These are phyloP conservation scores for Drosophila mayaguana DNA, from an alignment of 2,888 invertebrate genomes.

Conservation along the genomic window DNA sequence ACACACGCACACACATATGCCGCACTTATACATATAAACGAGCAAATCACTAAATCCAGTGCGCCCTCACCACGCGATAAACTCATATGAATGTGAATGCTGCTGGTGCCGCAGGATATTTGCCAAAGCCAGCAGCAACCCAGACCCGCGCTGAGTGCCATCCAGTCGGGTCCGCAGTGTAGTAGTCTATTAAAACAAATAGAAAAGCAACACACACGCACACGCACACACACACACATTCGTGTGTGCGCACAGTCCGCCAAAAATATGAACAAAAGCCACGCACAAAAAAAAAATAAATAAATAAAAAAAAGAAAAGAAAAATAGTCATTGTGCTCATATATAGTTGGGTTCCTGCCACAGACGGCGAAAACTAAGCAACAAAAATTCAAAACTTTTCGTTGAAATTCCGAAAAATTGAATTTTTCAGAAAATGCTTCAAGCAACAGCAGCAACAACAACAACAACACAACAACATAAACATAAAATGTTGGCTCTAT, in stretches of 20 bases:
- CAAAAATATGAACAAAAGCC: conserved; percentile 62
- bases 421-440: conserved; percentile 63
- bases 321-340: conserved; percentile 29
- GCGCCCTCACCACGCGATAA: conserved; percentile 57
- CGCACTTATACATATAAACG: conserved; percentile 54
- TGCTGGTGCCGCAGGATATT: conserved; percentile 71
- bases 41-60: conserved; percentile 77
- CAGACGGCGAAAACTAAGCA: conserved; percentile 26
- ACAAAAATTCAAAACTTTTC: conserved; percentile 59
- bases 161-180: conserved; percentile 27
- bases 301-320: too few species aligned
- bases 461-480: conserved; percentile 9
- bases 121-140: conserved; percentile 49
- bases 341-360: conserved; percentile 37
- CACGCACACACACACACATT: background rate
- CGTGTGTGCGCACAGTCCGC: background rate
- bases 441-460: conserved; percentile 31
- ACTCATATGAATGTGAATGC: conserved; percentile 77
- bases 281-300: conserved; percentile 12
- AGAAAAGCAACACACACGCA: conserved; percentile 45
- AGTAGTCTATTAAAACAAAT: conserved; percentile 75
- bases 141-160: conserved; percentile 20
- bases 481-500: conserved; percentile 53
- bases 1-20: conserved; percentile 15
- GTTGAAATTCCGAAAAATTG: conserved; percentile 72